Evolutionary conservation across 37 sponge, comb jelly and placozoan genomes (phyloP).

Genomic region (Bolinopsis microptera): DNA sequence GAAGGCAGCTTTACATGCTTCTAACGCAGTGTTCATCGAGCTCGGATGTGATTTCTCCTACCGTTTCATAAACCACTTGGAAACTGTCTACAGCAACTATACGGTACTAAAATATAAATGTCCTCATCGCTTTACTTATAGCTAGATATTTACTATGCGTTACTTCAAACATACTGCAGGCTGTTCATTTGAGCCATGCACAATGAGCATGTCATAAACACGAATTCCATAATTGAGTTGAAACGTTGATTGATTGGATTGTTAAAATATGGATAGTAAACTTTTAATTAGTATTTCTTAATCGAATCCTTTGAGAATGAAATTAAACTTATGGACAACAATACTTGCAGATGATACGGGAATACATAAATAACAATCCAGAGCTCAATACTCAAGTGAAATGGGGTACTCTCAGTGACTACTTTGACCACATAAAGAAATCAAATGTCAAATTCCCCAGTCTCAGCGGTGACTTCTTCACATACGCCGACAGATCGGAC

Average conservation of each 20-base stretch:
- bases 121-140: too few species aligned
- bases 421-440: background rate
- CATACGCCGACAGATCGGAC: constrained; percentile 80
- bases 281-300: too few species aligned
- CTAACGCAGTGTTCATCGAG: constrained; percentile 79
- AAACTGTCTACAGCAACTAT: background rate
- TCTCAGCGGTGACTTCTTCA: constrained; percentile 81
- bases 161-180: too few species aligned
- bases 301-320: background rate
- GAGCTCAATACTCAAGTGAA: background rate
- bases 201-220: too few species aligned
- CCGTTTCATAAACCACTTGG: background rate
- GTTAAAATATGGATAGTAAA: too few species aligned
- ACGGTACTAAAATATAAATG: too few species aligned
- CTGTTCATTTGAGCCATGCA: too few species aligned
- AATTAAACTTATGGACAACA: background rate
- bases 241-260: too few species aligned
- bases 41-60: constrained; percentile 96
- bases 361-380: background rate
- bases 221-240: too few species aligned
- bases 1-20: constrained; percentile 84
- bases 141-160: too few species aligned
- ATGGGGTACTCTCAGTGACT: constrained; percentile 4
- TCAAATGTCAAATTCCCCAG: background rate
- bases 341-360: background rate